Conservation (phyloP, 2,888 invertebrate species). For the Heliconius hortense region DNA sequence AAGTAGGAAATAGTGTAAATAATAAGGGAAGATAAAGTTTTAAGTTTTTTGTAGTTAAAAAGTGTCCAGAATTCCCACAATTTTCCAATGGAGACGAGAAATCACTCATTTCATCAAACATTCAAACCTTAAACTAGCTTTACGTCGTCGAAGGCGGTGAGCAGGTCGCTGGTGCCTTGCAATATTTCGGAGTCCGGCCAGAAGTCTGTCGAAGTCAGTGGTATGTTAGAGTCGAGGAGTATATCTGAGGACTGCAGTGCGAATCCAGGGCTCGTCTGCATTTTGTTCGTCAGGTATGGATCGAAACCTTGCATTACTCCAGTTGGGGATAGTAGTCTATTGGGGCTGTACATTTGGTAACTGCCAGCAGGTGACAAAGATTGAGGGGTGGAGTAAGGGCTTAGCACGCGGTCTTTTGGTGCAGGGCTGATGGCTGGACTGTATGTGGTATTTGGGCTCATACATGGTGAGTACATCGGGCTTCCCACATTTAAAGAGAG, state of each 20-base stretch:
- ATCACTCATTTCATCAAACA: slow-evolving; percentile 39
- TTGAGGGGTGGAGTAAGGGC: slow-evolving; percentile 70
- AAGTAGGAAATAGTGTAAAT: slow-evolving; percentile 43
- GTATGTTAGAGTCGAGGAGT: slow-evolving; percentile 59
- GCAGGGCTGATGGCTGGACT: slow-evolving; percentile 71
- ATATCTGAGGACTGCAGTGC: slow-evolving; percentile 59
- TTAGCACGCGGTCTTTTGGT: slow-evolving; percentile 61
- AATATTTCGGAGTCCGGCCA: slow-evolving; percentile 70
- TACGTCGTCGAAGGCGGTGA: slow-evolving; percentile 72
- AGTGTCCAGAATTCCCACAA: slow-evolving; percentile 38
- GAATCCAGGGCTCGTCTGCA: slow-evolving; percentile 69
- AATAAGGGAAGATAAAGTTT: slow-evolving; percentile 34
- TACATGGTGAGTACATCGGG: slow-evolving; percentile 67
- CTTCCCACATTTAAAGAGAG: slow-evolving; percentile 65
- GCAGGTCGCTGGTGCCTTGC: slow-evolving; percentile 64
- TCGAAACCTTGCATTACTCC: slow-evolving; percentile 65
- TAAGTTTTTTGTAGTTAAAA: not conserved
- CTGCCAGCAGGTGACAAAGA: slow-evolving; percentile 68
- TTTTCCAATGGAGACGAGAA: slow-evolving; percentile 43
- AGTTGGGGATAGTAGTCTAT: slow-evolving; percentile 59
- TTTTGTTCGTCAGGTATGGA: slow-evolving; percentile 69
- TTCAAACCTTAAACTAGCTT: slow-evolving; percentile 58
- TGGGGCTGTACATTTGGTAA: slow-evolving; percentile 64
- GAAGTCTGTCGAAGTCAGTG: slow-evolving; percentile 61
- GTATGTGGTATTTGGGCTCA: slow-evolving; percentile 63